Evolutionary conservation across 2,888 invertebrate species (phyloP), one percentile per base, ranked within the genome.

Genomic region (Synanthedon myopaeformis): DNA sequence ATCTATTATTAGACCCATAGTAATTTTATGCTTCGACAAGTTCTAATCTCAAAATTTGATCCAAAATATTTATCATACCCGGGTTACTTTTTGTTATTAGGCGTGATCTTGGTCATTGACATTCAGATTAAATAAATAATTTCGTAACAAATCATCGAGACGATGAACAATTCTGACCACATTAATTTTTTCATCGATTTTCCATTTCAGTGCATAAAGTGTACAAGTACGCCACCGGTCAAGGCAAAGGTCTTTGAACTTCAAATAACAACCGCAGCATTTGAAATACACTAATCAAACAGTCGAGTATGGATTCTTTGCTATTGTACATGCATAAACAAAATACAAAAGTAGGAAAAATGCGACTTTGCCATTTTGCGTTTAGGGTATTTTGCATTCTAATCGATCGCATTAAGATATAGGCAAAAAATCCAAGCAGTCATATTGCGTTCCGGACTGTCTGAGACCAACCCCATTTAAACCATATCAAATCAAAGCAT

Each of bases 201-300:
- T 85, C 84, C 79, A 73, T 81, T 72, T 70, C 69, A 79, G 70
- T 84, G 81, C 65, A 60, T 66, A 67, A 70, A 70, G 52, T 56
- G 55, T 55, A 61, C 59, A 72, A 35, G 77, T 83, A 85, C 71
- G 71, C 81, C 82, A 84, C 84, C 80, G 79, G 82, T 73, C 74
- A 66, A 45, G 23, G 23, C 23, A 5, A 23, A 23, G 45, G 45
- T 45, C 45, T 45, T 45, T 45, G 45, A 45, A 45, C 45, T 45
- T 45, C 14, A 35, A 35, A 35, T 35, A 35, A 35, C 35, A 35
- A 35, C 35, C 35, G 35, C 35, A 35, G 35, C 0, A 35, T 8
- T 35, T 35, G 35, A 35, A 35, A 35, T 35, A 35, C 6, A 35
- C 35, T 35, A 35, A 35, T 35, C 35, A 3, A 17, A 17, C 17